phyloP scores from a whole-genome alignment of 2,888 invertebrate genomes.

The Lasioglossum morio region DNA sequence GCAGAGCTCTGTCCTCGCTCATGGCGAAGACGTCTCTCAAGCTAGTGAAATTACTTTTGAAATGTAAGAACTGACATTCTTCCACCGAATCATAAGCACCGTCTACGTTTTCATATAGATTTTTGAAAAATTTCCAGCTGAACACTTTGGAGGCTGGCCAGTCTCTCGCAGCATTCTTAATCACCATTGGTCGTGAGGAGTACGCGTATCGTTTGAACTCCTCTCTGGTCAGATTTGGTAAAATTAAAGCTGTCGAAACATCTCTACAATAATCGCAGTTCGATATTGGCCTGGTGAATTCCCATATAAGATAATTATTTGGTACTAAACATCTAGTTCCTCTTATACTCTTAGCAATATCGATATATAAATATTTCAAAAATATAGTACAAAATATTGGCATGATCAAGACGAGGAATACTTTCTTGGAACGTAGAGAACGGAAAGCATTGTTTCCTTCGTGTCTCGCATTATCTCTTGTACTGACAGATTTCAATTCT shows the following conservation, averaged over 20 bases:
- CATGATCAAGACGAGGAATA: constrained; percentile 58
- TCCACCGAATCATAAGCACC: constrained; percentile 91
- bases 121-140: constrained; percentile 89
- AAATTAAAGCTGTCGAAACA: constrained; percentile 88
- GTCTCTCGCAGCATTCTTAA: constrained; percentile 90
- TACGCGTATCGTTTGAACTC: constrained; percentile 91
- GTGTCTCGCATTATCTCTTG: constrained; percentile 24
- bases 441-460: constrained; percentile 40
- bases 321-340: constrained; percentile 90
- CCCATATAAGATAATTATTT: constrained; percentile 94
- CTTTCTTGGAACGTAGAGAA: constrained; percentile 54
- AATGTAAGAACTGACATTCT: constrained; percentile 94
- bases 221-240: constrained; percentile 89
- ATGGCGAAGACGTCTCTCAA: constrained; percentile 92
- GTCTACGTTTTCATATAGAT: constrained; percentile 88
- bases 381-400: constrained; percentile 73
- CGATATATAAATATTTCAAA: constrained; percentile 69
- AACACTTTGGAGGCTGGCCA: constrained; percentile 91
- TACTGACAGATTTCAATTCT: constrained; percentile 69
- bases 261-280: constrained; percentile 92
- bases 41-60: constrained; percentile 92
- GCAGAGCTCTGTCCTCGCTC: constrained; percentile 88
- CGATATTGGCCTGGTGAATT: constrained; percentile 93
- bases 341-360: constrained; percentile 77
- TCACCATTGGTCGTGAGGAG: constrained; percentile 91